Evolutionary conservation across 2,888 invertebrate genomes (phyloP).

Genomic region (Chaetoderma sp.): DNA sequence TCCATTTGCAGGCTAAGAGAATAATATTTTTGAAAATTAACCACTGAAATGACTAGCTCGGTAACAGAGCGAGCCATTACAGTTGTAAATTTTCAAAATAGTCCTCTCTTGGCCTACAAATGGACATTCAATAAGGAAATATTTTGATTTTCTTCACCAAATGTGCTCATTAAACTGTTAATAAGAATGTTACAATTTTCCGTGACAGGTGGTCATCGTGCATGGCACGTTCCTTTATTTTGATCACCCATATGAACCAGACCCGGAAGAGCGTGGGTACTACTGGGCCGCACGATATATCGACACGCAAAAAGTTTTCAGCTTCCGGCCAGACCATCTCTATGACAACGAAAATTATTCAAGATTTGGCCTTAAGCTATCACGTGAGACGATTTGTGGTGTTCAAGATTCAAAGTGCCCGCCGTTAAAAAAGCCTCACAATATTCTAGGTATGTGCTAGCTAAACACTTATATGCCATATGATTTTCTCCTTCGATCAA

Average conservation of each 20-base stretch:
- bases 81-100: too few relatives aligned
- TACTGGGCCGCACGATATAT: constrained; percentile 65
- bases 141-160: too few relatives aligned
- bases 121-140: too few relatives aligned
- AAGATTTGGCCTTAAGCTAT: constrained; percentile 46
- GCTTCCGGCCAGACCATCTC: constrained; percentile 52
- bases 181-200: too few relatives aligned
- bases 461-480: background rate
- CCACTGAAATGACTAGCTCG: too few relatives aligned
- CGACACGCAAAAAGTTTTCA: constrained; percentile 53
- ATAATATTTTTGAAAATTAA: too few relatives aligned
- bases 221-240: constrained; percentile 58
- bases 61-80: too few relatives aligned
- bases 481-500: too few relatives aligned
- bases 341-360: constrained; percentile 48
- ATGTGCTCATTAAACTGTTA: too few relatives aligned
- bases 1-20: too few relatives aligned
- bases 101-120: too few relatives aligned
- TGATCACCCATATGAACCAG: constrained; percentile 62
- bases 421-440: constrained; percentile 22
- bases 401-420: constrained; percentile 15
- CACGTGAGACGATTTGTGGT: constrained; percentile 34
- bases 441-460: constrained; percentile 1
- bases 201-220: constrained; percentile 59
- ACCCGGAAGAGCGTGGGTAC: constrained; percentile 60